Base-by-base conservation (phyloP, 2,113 vertebrate species). In the Scomber colias region DNA sequence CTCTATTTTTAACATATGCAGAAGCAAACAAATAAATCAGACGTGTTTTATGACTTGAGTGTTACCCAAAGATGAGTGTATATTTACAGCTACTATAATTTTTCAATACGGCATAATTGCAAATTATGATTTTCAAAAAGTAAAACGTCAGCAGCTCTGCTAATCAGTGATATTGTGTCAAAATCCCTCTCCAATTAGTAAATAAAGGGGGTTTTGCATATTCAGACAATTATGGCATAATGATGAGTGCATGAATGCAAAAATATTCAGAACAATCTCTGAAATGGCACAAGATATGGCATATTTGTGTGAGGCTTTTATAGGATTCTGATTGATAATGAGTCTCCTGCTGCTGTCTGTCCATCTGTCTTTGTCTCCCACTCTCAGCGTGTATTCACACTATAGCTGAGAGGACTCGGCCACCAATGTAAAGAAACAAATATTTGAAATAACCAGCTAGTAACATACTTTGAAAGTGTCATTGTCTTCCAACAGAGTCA, bases 131-230 rank as follows among this genome's bases (percentile, higher is more conserved):
- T 63, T 77, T 31, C 8, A 9, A 11, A 65, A 51, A 59, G 21
- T 56, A 8, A 53, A 84, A 59, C 6, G 16, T 61, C 44, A 5
- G 19, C 63, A 49, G 71, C 50, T 51, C 2, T 30, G 40, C 55
- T 91, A 55, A 89, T 91, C 80, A 83, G 49, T 44, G 11, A 54
- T 64, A 82, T 88, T 76, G 79, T 83, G 56, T 62, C 19, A 11
- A n/a, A 78, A 70, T 4, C 49, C 53, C 31, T 17, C 27, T 24
- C 11, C 74, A 83, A 75, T 76, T 82, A 78, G 72, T 27, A 79
- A 78, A 75, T 82, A 62, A 75, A 67, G 12, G 40, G 31, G 62
- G 9, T 71, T 79, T 73, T 77, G 73, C 62, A 62, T 72, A 59
- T 72, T 72, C 54, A 62, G 62, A 76, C 61, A 69, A 75, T 86